phyloP scores from a whole-genome alignment of 2,113 vertebrate genomes.

The Labrus mixtus region DNA sequence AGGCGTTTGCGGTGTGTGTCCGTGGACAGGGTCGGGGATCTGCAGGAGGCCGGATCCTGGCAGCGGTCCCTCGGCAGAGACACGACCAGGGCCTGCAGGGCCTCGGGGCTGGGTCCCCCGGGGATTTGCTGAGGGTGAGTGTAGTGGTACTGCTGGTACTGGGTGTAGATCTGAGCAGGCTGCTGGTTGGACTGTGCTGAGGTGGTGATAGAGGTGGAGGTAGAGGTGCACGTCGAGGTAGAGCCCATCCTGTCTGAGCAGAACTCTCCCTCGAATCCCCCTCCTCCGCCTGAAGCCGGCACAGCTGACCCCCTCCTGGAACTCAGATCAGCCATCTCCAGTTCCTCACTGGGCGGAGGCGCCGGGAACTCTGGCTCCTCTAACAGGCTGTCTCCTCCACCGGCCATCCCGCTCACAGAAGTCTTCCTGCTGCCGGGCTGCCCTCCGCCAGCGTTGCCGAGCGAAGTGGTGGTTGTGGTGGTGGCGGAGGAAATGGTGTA shows the following conservation, averaged over 20 bases:
- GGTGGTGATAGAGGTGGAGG: slow-evolving; percentile 91
- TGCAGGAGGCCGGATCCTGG: slow-evolving; percentile 93
- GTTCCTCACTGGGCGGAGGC: slow-evolving; percentile 83
- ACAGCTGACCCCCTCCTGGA: slow-evolving; percentile 68
- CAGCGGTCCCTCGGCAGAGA: slow-evolving; percentile 95
- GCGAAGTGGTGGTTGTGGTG: slow-evolving; percentile 88
- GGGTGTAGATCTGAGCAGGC: slow-evolving; percentile 79
- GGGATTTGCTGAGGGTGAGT: slow-evolving; percentile 80
- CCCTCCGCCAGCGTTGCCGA: slow-evolving; percentile 88
- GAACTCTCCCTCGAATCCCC: slow-evolving; percentile 81
- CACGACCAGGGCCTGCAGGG: slow-evolving; percentile 94
- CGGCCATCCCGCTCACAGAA: slow-evolving; percentile 61
- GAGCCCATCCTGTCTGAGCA: slow-evolving; percentile 87
- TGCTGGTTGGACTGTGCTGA: slow-evolving; percentile 87
- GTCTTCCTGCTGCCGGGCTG: slow-evolving; percentile 71
- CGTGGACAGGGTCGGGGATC: slow-evolving; percentile 94
- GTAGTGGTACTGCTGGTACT: slow-evolving; percentile 83
- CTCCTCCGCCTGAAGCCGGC: slow-evolving; percentile 55
- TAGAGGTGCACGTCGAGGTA: slow-evolving; percentile 91
- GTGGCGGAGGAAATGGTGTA: slow-evolving; percentile 95
- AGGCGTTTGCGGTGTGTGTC: slow-evolving; percentile 97
- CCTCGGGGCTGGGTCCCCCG: slow-evolving; percentile 86
- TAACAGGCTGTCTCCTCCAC: slow-evolving; percentile 43
- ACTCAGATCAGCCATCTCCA: slow-evolving; percentile 70
- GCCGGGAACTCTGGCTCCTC: slow-evolving; percentile 82